phyloP scores from a whole-genome alignment of 2,113 vertebrate genomes.

The Canis aureus region DNA sequence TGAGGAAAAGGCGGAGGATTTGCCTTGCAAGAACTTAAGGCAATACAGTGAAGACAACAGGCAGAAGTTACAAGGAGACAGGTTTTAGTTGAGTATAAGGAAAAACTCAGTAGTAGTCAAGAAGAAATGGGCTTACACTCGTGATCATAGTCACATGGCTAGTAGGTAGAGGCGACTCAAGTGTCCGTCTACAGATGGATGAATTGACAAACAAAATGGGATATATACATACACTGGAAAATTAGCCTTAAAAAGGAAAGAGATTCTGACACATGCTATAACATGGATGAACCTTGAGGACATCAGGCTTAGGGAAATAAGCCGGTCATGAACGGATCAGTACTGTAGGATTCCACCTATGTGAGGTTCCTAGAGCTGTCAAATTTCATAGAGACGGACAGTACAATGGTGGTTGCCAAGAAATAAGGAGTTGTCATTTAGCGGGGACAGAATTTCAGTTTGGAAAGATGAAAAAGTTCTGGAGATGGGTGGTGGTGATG shows the following conservation, averaged over 20 bases:
- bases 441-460: background rate
- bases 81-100: slow-evolving; percentile 24
- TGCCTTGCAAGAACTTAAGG: background rate
- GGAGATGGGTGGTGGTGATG: background rate
- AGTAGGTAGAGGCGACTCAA: background rate
- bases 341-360: background rate
- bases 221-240: background rate
- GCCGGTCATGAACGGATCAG: background rate
- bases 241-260: background rate
- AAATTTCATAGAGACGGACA: background rate
- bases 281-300: background rate
- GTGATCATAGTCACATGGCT: background rate
- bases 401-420: background rate
- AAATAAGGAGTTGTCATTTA: background rate
- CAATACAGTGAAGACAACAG: background rate
- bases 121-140: background rate
- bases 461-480: background rate
- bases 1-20: background rate
- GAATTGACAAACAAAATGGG: background rate
- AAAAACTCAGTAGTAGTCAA: background rate
- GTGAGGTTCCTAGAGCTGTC: background rate
- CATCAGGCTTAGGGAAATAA: background rate
- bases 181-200: background rate
- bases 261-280: background rate
- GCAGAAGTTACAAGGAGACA: background rate